A percentile compares a stretch with the other conserved stretches of the same genome.
Conservation (phyloP, 35 echinoderm and acorn worm species). For the Apostichopus japonicus region DNA sequence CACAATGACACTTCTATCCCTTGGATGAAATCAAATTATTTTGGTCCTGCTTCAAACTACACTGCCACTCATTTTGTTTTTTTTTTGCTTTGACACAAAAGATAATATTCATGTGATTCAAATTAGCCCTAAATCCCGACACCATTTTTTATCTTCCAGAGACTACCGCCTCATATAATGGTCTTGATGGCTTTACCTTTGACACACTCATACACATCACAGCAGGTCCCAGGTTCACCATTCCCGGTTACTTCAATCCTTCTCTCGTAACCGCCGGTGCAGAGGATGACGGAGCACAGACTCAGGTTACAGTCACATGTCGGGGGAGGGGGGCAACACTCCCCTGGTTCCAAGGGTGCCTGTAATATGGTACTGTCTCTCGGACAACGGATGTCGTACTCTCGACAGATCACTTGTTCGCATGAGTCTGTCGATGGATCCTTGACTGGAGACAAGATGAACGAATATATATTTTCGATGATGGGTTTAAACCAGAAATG, state of each 20-base stretch:
- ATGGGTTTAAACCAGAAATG: no score
- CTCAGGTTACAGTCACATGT: conserved; percentile 77
- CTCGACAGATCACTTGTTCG: conserved; percentile 34
- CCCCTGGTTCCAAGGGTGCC: conserved; percentile 56
- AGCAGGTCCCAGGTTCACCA: conserved; percentile 82
- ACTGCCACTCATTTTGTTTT: no score
- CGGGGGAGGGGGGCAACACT: conserved; percentile 85
- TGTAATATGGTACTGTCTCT: conserved; percentile 59
- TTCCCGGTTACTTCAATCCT: conserved; percentile 53
- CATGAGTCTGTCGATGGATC: conserved; percentile 5
- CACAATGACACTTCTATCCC: no score
- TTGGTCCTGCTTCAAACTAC: no score
- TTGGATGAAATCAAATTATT: no score
- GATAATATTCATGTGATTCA: no score
- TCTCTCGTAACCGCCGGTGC: conserved; percentile 81
- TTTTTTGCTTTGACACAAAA: no score
- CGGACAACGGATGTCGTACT: conserved; percentile 48
- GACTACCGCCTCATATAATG: no score
- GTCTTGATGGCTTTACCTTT: background rate
- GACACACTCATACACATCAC: conserved; percentile 90
- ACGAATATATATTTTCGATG: background rate
- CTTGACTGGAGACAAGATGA: background rate
- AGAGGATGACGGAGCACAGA: conserved; percentile 70
- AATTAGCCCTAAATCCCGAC: no score
- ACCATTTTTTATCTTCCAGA: no score